Evolutionary conservation across 2,113 vertebrate genomes (phyloP).

Genomic region (Clarias gariepinus): DNA sequence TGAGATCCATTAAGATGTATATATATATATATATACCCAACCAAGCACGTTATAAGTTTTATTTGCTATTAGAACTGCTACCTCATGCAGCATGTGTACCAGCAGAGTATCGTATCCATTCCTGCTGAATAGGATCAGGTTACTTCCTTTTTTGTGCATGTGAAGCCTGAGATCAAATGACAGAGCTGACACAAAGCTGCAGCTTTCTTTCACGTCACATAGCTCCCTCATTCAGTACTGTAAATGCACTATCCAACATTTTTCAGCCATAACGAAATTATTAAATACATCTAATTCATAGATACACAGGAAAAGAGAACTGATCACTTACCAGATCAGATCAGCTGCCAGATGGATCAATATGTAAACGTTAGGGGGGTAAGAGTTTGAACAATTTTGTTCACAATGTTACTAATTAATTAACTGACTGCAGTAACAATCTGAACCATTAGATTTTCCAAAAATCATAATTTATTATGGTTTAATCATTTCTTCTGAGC

Average conservation of each 20-base stretch:
- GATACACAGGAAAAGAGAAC: background rate
- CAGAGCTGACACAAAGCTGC: slow-evolving; percentile 13
- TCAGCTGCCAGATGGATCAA: background rate
- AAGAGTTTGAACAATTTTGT: background rate
- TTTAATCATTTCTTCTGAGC: background rate
- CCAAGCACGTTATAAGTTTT: background rate
- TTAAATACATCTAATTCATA: background rate
- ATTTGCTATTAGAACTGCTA: background rate
- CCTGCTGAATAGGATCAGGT: slow-evolving; percentile 28
- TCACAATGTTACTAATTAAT: background rate
- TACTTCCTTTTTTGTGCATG: slow-evolving; percentile 43
- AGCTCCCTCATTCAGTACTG: background rate
- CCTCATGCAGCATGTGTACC: background rate
- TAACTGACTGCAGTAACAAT: background rate
- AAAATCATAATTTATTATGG: background rate
- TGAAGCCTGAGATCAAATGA: slow-evolving; percentile 35
- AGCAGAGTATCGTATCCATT: slow-evolving; percentile 22
- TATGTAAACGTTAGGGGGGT: too few species aligned
- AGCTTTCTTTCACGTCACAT: background rate
- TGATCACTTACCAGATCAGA: background rate
- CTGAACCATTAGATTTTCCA: background rate
- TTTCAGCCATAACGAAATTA: background rate
- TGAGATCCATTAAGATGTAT: background rate
- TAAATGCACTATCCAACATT: background rate
- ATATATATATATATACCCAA: too few species aligned